phyloP scores from a whole-genome alignment of 2,888 invertebrate species.

The Trimorus sp. region DNA sequence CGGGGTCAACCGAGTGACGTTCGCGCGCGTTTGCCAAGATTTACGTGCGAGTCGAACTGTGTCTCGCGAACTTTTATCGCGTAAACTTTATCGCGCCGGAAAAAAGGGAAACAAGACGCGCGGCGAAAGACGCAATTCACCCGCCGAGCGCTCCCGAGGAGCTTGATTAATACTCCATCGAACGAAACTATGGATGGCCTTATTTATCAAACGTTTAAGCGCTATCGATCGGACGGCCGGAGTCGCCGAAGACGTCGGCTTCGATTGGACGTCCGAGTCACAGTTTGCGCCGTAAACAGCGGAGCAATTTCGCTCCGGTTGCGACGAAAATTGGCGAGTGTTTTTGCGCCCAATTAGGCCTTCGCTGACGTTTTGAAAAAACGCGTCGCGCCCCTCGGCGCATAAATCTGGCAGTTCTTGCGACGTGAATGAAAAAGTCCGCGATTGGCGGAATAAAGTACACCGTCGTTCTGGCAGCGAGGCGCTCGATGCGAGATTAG shows the following conservation, averaged over 20 bases:
- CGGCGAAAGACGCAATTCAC: too few relatives aligned
- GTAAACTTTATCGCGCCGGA: background rate
- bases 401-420: slow-evolving; percentile 40
- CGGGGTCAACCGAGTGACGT: too few relatives aligned
- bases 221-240: slow-evolving; percentile 8
- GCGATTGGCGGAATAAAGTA: slow-evolving; percentile 51
- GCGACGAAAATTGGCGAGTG: too few relatives aligned
- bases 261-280: slow-evolving; percentile 1
- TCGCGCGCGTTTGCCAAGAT: too few relatives aligned
- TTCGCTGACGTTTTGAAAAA: background rate
- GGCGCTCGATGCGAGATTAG: slow-evolving; percentile 50
- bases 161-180: slow-evolving; percentile 2
- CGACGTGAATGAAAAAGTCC: slow-evolving; percentile 34
- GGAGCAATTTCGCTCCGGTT: background rate
- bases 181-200: slow-evolving; percentile 5
- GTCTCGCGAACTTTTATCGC: background rate
- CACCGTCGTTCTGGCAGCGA: slow-evolving; percentile 49
- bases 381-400: background rate
- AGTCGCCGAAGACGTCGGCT: background rate
- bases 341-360: too few relatives aligned
- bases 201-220: slow-evolving; percentile 29
- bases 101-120: too few relatives aligned
- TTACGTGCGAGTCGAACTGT: background rate
- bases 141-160: background rate
- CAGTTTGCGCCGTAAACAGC: slow-evolving; percentile 14